Conservation (phyloP, 2,888 invertebrate genomes). For the Drosophila recens region DNA sequence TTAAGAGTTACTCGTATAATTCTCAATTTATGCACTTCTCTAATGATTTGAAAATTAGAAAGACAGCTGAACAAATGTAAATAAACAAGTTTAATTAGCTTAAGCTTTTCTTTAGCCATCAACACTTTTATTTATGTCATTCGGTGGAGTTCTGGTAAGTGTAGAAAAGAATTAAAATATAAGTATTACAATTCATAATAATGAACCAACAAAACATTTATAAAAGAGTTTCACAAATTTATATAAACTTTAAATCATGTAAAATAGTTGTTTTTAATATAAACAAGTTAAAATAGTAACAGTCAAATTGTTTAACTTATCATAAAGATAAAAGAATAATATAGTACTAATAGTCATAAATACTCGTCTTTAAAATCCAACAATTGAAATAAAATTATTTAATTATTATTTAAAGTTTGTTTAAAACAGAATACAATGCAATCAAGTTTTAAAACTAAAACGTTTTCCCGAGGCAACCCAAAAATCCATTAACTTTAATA, state of each 20-base stretch:
- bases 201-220: too few species aligned
- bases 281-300: too few species aligned
- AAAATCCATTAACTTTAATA: conserved; percentile 73
- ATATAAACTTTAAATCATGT: too few species aligned
- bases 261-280: too few species aligned
- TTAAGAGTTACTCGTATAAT: not conserved
- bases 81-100: conserved; percentile 27
- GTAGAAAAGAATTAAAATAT: not conserved
- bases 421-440: conserved; percentile 28
- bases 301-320: too few species aligned
- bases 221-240: too few species aligned
- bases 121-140: not conserved
- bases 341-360: not conserved
- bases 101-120: not conserved
- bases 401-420: conserved; percentile 18
- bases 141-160: not conserved
- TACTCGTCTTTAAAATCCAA: not conserved
- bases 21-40: not conserved
- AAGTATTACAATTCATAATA: too few species aligned
- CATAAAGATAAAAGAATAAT: too few species aligned
- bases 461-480: conserved; percentile 38
- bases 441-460: conserved; percentile 39
- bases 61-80: conserved; percentile 41
- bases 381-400: conserved; percentile 13
- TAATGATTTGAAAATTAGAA: not conserved